Base-by-base conservation (phyloP, 2,888 invertebrate species). In the Diaperis boleti region DNA sequence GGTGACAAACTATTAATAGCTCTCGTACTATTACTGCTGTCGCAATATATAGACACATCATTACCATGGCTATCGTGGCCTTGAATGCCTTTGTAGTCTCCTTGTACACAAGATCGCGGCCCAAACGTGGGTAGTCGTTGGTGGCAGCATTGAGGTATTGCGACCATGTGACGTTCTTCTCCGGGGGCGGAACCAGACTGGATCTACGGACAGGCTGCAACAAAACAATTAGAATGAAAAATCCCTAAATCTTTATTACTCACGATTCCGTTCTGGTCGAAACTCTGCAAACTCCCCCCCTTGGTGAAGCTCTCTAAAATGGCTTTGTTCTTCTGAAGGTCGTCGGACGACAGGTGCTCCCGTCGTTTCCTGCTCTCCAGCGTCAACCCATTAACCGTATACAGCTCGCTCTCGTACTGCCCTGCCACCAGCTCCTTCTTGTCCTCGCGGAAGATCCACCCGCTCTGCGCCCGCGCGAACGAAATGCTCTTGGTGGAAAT, bases 401-500 rank as follows among this genome's bases (percentile, higher is more conserved):
- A 95, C 73, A 96, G 90, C 78, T 98, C 96, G 72, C 98, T 95
- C 75, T 90, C 90, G 78, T 95, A 99, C 69, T 92, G 89, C 1
- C 98, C 98, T 10, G 90, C 89, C 56, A 99, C 94, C 78, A 91
- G 88, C 85, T 98, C 98, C 88, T 88, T 95, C 77, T 91, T 89
- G 77, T 97, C 96, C 80, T 96, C 96, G 62, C 94, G 87, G 80
- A 97, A 97, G 72, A 98, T 91, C 97, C 98, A 98, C 3, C 98
- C 98, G 49, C 93, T 87, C 81, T 96, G 96, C 41, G 96, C 94
- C 70, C 96, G 87, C 4, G 91, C 87, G 82, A 99, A 98, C 18
- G 92, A 89, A 79, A 99, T 97, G 66, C 92, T 91, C 84, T 98
- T 98, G 0, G 98, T 98, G 17, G 97, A 97, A 91, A 98, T 96